Evolutionary conservation across 2,888 invertebrate species (phyloP).

Genomic region (Idaea dimidiata): DNA sequence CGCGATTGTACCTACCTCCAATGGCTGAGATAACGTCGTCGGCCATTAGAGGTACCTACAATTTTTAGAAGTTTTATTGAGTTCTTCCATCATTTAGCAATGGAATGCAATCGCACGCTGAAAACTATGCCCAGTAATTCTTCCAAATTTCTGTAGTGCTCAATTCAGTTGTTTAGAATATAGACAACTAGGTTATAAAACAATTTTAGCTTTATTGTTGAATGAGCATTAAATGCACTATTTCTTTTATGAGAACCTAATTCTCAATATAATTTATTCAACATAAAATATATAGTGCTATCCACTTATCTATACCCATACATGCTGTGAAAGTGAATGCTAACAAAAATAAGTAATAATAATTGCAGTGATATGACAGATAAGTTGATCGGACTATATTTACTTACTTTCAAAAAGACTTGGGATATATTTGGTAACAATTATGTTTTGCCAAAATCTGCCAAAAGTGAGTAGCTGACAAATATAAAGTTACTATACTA

Average conservation of each 20-base stretch:
- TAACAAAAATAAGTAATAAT: not conserved
- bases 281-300: slow-evolving; percentile 2
- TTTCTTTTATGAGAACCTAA: slow-evolving; percentile 53
- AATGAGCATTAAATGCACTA: slow-evolving; percentile 62
- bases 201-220: slow-evolving; percentile 18
- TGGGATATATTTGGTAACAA: slow-evolving; percentile 11
- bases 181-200: not conserved
- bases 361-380: not conserved
- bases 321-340: not conserved
- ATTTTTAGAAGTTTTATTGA: not conserved
- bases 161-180: slow-evolving; percentile 8
- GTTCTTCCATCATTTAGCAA: not conserved
- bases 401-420: not conserved
- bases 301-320: not conserved
- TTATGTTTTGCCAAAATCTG: slow-evolving; percentile 73
- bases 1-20: no score
- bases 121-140: slow-evolving; percentile 6
- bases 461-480: slow-evolving; percentile 60
- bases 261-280: slow-evolving; percentile 42
- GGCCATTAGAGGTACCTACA: not conserved
- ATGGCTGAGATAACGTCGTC: no score
- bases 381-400: not conserved
- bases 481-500: slow-evolving; percentile 46
- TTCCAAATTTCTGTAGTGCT: slow-evolving; percentile 17
- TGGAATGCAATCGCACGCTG: not conserved